phyloP scores from a whole-genome alignment of 2,888 invertebrate genomes.

The Cerastis leucographa region DNA sequence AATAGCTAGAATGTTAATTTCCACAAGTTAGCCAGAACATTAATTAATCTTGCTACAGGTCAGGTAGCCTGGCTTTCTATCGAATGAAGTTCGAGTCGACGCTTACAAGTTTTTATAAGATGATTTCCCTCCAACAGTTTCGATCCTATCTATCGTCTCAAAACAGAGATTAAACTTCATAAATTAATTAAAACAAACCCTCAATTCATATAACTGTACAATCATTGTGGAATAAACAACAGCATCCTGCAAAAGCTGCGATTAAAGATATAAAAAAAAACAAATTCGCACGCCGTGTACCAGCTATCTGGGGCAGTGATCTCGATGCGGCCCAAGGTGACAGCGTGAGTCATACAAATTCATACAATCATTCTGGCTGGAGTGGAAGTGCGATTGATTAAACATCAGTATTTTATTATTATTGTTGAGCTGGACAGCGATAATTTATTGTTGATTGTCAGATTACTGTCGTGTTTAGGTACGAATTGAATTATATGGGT shows the following conservation, averaged over 20 bases:
- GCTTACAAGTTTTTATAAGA: not conserved
- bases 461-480: constrained; percentile 15
- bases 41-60: not conserved
- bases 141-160: no score
- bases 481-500: constrained; percentile 14
- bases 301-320: constrained; percentile 54
- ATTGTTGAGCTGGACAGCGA: not conserved
- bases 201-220: not conserved
- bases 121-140: not conserved
- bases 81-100: not conserved
- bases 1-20: not conserved
- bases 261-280: constrained; percentile 27
- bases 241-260: constrained; percentile 29
- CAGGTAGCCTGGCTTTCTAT: not conserved
- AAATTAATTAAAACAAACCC: not conserved
- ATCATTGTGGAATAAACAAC: constrained; percentile 15
- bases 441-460: constrained; percentile 11
- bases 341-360: constrained; percentile 36
- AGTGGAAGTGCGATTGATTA: constrained; percentile 20
- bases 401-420: constrained; percentile 34
- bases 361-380: not conserved
- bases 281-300: constrained; percentile 23
- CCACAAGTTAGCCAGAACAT: not conserved
- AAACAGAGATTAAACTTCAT: not conserved
- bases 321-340: constrained; percentile 48